Percentiles rank a stretch among this genome's conserved stretches.
Evolutionary conservation across 2,797 vertebrate genomes (phyloP).

Genomic region (Lutjanus argentimaculatus): DNA sequence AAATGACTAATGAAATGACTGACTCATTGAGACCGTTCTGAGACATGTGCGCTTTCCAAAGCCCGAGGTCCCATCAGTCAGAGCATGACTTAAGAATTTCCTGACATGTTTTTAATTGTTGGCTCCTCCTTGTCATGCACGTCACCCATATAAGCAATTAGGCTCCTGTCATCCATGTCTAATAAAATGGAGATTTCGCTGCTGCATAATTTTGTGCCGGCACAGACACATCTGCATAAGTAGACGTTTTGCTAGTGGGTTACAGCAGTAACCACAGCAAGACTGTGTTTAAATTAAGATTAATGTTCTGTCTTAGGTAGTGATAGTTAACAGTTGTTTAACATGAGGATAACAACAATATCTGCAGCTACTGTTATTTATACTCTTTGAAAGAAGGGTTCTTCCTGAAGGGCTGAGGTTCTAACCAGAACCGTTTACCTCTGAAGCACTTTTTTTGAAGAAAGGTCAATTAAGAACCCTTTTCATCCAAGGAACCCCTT

Average conservation of each 20-base stretch:
- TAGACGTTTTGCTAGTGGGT: conserved; percentile 32
- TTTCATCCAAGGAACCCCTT: no score
- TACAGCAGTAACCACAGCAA: conserved; percentile 9
- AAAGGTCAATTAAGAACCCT: no score
- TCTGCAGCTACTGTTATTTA: conserved; percentile 29
- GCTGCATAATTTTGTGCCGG: conserved; percentile 43
- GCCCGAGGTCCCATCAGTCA: conserved; percentile 43
- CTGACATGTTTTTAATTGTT: conserved; percentile 78
- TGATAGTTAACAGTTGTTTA: conserved; percentile 38
- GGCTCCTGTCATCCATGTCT: conserved; percentile 66
- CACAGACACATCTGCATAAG: conserved; percentile 40
- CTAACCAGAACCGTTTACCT: no score
- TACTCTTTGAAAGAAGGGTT: no score
- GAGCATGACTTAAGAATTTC: conserved; percentile 59
- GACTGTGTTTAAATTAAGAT: conserved; percentile 45
- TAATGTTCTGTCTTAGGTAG: conserved; percentile 27
- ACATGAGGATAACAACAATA: conserved; percentile 1
- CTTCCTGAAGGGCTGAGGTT: no score
- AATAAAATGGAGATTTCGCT: conserved; percentile 62
- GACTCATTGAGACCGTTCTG: conserved; percentile 64
- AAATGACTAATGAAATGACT: conserved; percentile 77
- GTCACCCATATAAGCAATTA: conserved; percentile 72
- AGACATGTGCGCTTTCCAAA: conserved; percentile 55
- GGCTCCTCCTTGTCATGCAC: conserved; percentile 63
- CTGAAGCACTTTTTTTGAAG: no score